Conservation (phyloP, 2,888 invertebrate genomes). For the Lasioglossum zephyrum region DNA sequence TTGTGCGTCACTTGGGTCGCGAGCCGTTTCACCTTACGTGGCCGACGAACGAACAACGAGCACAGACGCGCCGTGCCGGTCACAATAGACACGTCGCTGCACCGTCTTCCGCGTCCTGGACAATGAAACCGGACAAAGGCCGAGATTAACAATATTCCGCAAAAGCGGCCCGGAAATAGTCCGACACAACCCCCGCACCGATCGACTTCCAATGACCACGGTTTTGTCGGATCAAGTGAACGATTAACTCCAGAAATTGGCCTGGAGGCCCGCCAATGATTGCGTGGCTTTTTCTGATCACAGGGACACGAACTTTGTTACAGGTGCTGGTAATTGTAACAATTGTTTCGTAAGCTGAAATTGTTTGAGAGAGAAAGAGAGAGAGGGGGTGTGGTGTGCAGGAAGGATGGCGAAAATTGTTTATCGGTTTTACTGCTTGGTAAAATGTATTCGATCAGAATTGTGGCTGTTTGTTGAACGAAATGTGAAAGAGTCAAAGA, state of each 20-base stretch:
- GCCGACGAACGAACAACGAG: conserved; percentile 33
- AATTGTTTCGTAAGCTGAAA: background rate
- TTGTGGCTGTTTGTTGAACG: background rate
- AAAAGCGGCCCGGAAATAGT: conserved; percentile 27
- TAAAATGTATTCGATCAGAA: background rate
- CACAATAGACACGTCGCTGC: conserved; percentile 66
- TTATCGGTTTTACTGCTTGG: background rate
- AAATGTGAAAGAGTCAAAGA: background rate
- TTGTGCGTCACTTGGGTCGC: conserved; percentile 38
- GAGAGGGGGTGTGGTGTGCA: background rate
- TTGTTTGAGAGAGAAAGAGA: background rate
- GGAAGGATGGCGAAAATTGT: background rate
- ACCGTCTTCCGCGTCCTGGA: conserved; percentile 54
- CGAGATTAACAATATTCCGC: conserved; percentile 68
- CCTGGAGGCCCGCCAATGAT: background rate
- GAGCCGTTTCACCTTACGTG: conserved; percentile 38
- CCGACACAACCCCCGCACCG: background rate
- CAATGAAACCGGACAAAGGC: conserved; percentile 64
- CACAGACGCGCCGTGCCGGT: conserved; percentile 32
- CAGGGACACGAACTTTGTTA: background rate
- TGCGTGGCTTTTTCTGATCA: background rate
- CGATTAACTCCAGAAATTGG: conserved; percentile 7
- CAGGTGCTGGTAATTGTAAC: background rate
- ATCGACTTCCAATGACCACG: conserved; percentile 5
- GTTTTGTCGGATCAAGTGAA: background rate